Base-by-base conservation (phyloP, 2,113 vertebrate species). In the Spheniscus mendiculus region DNA sequence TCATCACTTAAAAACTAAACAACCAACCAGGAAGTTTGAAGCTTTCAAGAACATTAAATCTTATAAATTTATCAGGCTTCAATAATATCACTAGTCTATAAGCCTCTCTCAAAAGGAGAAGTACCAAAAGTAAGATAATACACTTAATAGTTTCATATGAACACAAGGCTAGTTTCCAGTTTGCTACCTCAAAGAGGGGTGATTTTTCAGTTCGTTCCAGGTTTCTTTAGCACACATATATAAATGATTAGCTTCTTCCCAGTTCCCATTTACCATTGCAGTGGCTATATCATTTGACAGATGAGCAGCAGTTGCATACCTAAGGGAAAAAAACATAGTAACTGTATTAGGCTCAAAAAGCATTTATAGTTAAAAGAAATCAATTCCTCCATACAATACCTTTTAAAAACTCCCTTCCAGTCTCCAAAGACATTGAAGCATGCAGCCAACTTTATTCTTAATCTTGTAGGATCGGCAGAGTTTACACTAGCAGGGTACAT, bases 231-330 rank as follows among this genome's bases (percentile, higher is more conserved):
- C 99, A 71, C 76, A 44, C 22, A 85, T 79, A 76, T 99, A 99
- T 4, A 99, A 98, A 38, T 91, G 82, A 72, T 98, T 84, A 26
- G 99, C 99, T 34, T 98, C 98, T 49, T 99, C 97, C 99, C 99
- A 99, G 90, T 98, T 98, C 44, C 99, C 99, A 19, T 86, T 96
- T 78, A 98, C 98, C 99, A 99, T 98, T 3, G 98, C 98, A 22
- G 97, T 34, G 10, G 95, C 97, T 61, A 99, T 91, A 52, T 99
- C 99, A 52, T 98, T 98, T 89, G 99, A 98, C 40, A 92, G 81
- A 92, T 98, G 97, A 72, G 98, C 98, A 20, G 99, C 98, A 3
- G 97, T 96, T 77, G 99, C 98, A 16, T 99, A 99, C 42, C 99
- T 99, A 93, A 23, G 18, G 42, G 47, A 22, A 84, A 74, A 45